Evolutionary conservation across 1,140 invertebrate genomes (phyloP), one percentile per base, ranked within the genome.

Genomic region (Drosophila pectinifera): DNA sequence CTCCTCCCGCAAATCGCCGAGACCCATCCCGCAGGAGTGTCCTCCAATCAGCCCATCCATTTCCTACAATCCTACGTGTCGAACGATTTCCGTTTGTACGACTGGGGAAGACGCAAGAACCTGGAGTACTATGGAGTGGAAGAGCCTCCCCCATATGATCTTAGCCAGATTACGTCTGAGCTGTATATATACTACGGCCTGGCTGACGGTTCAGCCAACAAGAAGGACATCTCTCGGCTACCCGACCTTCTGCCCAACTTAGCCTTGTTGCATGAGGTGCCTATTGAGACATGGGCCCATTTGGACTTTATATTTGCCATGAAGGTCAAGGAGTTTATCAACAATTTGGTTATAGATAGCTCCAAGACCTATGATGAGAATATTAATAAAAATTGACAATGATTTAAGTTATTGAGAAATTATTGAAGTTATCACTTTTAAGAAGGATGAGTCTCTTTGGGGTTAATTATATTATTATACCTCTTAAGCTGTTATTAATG

Each of bases 141-240:
- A 14, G 84, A 65, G 18, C 94, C 94, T 11, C 94, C 94, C 0
- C 68, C 92, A 4, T 95, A 95, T 72, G 91, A 93, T 45, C 58
- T 95, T 6, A 84, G 91, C 6, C 94, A 94, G 64, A 93, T 96
- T 14, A 94, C 94, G 1, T 48, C 78, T 7, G 95, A 95, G 3
- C 88, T 95, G 1, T 94, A 94, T 3, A 63, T 96, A 1, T 95
- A 95, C 73, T 95, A 93, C 42, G 95, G 95, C 20, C 86, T 93
- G 2, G 92, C 94, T 7, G 96, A 96, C 79, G 93, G 93, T 88
- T 89, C 95, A 0, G 93, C 94, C 13, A 91, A 93, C 49, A 88
- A 93, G 7, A 79, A 90, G 48, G 94, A 94, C 68, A 79, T 94
- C 0, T 73, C 85, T 0, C 75, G 73, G 5, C 67, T 95, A n/a